phyloP scores from a whole-genome alignment of 2,888 invertebrate species.

The Drosophila meridionalis region DNA sequence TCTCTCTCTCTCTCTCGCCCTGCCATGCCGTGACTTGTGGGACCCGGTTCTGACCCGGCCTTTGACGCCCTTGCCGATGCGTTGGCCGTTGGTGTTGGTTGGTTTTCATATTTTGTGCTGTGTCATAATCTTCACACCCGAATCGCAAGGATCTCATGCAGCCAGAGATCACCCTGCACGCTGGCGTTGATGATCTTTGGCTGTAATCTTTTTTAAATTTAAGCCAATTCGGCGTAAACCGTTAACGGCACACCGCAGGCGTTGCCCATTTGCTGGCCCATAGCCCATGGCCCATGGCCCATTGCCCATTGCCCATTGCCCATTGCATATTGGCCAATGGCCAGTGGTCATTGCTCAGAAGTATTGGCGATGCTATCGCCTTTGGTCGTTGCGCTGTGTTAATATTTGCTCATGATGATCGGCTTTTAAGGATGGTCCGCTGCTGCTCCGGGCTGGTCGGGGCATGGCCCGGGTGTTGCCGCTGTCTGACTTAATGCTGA shows the following conservation, averaged over 20 bases:
- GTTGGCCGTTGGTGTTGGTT: conserved; percentile 14
- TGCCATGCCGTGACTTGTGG: conserved; percentile 4
- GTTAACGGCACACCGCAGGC: conserved; percentile 70
- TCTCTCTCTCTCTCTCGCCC: background rate
- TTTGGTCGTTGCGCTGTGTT: conserved; percentile 69
- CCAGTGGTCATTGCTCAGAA: conserved; percentile 38
- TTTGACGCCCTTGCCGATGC: conserved; percentile 35
- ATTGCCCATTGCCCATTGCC: conserved; percentile 17
- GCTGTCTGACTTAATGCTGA: conserved; percentile 65
- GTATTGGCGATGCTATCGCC: conserved; percentile 26
- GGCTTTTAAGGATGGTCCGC: conserved; percentile 59
- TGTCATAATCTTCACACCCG: conserved; percentile 81
- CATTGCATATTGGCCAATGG: conserved; percentile 5
- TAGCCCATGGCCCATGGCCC: conserved; percentile 33
- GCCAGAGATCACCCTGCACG: conserved; percentile 46
- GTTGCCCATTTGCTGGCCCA: conserved; percentile 54
- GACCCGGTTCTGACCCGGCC: conserved; percentile 27
- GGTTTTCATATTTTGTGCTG: conserved; percentile 66
- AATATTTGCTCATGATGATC: conserved; percentile 81
- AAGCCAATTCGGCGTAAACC: conserved; percentile 82
- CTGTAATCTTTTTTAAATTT: conserved; percentile 83
- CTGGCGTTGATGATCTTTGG: conserved; percentile 65
- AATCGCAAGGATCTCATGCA: conserved; percentile 63
- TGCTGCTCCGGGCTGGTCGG: conserved; percentile 17
- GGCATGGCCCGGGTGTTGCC: conserved; percentile 55